phyloP scores from a whole-genome alignment of 30 jellyfish, hydroid and myxozoan species.

The Mastigias papua region DNA sequence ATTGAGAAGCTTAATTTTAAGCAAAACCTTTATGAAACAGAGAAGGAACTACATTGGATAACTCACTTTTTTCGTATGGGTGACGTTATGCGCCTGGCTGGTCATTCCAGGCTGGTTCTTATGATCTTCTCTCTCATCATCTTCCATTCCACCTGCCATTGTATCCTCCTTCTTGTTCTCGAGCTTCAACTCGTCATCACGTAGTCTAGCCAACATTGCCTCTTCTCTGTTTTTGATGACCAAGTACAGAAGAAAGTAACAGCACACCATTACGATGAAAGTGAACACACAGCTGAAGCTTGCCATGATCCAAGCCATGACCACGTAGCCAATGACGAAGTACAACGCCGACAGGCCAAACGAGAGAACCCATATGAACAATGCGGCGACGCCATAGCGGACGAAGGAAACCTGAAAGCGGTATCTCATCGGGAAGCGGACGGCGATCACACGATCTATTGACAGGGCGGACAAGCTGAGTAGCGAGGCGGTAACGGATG shows the following conservation, averaged over 20 bases:
- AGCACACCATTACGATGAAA: constrained; percentile 43
- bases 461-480: constrained; percentile 64
- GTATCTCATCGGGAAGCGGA: constrained; percentile 66
- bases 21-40: background rate
- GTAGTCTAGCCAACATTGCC: background rate
- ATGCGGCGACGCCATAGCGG: constrained; percentile 25
- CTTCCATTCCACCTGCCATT: background rate
- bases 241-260: constrained; percentile 42
- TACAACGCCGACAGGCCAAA: constrained; percentile 56
- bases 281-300: constrained; percentile 64
- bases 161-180: background rate
- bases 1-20: too few relatives aligned
- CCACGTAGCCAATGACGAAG: constrained; percentile 61
- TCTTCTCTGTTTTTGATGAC: constrained; percentile 43
- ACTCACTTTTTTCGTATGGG: constrained; percentile 36
- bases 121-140: background rate
- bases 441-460: constrained; percentile 67
- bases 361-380: constrained; percentile 59
- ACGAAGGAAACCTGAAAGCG: constrained; percentile 45
- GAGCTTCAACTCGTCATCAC: constrained; percentile 10
- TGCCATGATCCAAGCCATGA: constrained; percentile 72
- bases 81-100: constrained; percentile 4
- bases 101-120: background rate
- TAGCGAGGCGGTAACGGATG: constrained; percentile 68
- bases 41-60: background rate